Evolutionary conservation across 2,888 invertebrate species (phyloP), one percentile per base, ranked within the genome.

Genomic region (Callosobruchus maculatus): DNA sequence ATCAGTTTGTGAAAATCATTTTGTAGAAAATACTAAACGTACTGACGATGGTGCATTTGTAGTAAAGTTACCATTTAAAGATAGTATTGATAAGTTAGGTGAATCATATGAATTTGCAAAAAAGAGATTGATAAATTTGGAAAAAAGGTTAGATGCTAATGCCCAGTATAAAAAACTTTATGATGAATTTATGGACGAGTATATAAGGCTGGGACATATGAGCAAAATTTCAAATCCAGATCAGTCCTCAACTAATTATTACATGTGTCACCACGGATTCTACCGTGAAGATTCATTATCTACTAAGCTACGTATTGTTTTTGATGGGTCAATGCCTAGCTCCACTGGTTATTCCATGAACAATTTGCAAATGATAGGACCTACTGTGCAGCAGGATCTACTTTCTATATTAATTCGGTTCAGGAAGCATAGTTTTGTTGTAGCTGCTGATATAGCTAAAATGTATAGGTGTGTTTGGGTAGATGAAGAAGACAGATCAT

Each of bases 51-150:
- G 74, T 0, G 30, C 70, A 22, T 73, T 76, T 68, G 73, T 78
- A n/a, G 77, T 79, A 18, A 67, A 71, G 31, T 70, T 79, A 70
- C 78, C 78, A 22, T 76, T 77, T 3, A 77, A 75, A 69, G 68
- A 31, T 21, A 69, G 69, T 68, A 68, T 71, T 21, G 13, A 22
- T n/a, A 71, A 70, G 18, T 68, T 77, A 21, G 78, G 77, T 67
- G 67, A 76, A 21, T 74, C 77, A 7, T 70, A 72, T 67, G 20
- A 70, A 3, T 68, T 71, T 20, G 77, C 77, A 20, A 68, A 73
- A 68, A 71, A 30, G 21, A 31, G 74, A 68, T 76, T 78, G 67
- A 21, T 71, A 18, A 49, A 74, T 20, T 69, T 77, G 69, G 79
- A 76, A 71, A 72, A 70, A 68, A 75, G 70, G 74, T 72, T 79